phyloP scores from a whole-genome alignment of 2,888 invertebrate species.

The Bimastos eiseni region DNA sequence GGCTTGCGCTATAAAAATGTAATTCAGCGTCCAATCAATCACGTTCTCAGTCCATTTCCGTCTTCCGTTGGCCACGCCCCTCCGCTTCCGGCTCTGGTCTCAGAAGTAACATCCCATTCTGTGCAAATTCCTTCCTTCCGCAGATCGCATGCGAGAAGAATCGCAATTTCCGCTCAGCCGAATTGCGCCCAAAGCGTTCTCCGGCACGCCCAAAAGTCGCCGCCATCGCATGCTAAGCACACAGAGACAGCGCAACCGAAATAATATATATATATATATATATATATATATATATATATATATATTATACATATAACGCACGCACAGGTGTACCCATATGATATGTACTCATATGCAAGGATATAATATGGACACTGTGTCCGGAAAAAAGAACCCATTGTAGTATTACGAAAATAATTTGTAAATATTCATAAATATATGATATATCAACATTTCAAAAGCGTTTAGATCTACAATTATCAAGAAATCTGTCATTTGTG shows the following conservation, averaged over 20 bases:
- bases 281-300: neutral
- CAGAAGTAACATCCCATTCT: constrained; percentile 13
- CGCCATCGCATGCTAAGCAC: neutral
- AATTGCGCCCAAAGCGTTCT: neutral
- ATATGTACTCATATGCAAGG: too few species aligned
- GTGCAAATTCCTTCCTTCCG: neutral
- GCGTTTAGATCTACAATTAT: too few species aligned
- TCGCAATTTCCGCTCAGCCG: neutral
- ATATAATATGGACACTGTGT: too few species aligned
- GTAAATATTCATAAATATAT: too few species aligned
- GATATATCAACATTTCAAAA: too few species aligned
- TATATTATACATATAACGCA: too few species aligned
- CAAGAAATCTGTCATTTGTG: too few species aligned
- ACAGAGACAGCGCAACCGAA: neutral
- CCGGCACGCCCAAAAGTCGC: constrained; percentile 1
- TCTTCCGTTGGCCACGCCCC: neutral
- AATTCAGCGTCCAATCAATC: neutral
- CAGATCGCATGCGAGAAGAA: neutral
- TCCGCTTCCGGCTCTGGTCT: neutral
- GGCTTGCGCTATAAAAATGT: neutral
- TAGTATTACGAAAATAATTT: too few species aligned
- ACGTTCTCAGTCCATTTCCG: neutral
- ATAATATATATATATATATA: neutral
- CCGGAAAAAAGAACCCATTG: too few species aligned
- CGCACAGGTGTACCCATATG: too few species aligned